Evolutionary conservation across 2,888 invertebrate genomes (phyloP).

Genomic region (Rutpela maculata): DNA sequence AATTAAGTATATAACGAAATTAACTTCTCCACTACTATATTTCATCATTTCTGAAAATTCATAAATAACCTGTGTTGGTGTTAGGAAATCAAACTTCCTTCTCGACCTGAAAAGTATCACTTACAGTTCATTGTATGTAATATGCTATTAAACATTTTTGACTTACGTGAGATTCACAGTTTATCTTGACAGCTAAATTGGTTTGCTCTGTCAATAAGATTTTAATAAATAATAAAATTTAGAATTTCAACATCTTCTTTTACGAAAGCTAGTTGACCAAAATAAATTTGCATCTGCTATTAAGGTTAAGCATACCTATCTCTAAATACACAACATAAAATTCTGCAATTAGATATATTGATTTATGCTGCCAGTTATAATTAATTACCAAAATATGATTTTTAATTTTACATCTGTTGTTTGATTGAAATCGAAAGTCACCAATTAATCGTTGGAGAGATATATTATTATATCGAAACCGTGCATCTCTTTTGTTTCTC

Average conservation of each 20-base stretch:
- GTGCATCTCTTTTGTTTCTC: background rate
- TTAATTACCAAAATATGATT: background rate
- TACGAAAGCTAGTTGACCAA: background rate
- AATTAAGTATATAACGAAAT: too few relatives aligned
- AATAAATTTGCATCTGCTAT: too few relatives aligned
- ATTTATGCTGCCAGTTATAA: background rate
- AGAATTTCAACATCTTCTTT: background rate
- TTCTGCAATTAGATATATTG: too few relatives aligned
- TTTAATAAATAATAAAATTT: background rate
- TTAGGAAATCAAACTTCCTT: too few relatives aligned
- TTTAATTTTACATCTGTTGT: background rate
- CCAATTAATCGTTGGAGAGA: background rate
- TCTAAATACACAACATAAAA: too few relatives aligned
- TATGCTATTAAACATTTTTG: too few relatives aligned
- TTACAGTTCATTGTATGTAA: too few relatives aligned
- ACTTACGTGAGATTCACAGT: background rate
- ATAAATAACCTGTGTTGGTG: too few relatives aligned
- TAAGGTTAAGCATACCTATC: too few relatives aligned
- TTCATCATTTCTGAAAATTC: too few relatives aligned
- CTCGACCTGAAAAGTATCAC: too few relatives aligned
- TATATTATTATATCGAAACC: background rate
- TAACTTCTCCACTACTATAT: too few relatives aligned
- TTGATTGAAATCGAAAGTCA: background rate
- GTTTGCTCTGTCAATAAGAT: background rate
- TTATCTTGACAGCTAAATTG: background rate